A percentile compares a stretch with the other conserved stretches of the same genome.
Evolutionary conservation across 2,113 vertebrate species (phyloP).

Genomic region (Semicossyphus pulcher): DNA sequence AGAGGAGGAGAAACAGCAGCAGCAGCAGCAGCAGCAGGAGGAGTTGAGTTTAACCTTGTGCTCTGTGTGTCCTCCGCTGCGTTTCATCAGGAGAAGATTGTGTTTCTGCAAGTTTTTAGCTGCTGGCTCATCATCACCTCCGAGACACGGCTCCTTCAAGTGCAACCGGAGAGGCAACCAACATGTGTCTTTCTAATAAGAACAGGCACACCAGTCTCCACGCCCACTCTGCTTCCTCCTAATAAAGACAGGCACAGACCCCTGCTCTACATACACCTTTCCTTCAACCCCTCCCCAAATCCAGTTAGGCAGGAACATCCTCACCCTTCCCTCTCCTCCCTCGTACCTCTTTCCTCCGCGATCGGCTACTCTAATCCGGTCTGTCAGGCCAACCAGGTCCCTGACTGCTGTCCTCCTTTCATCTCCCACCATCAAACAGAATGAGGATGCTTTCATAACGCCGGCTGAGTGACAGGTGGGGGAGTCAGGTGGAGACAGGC

Average conservation of each 20-base stretch:
- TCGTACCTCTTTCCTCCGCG: conserved; percentile 24
- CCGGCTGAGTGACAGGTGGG: conserved; percentile 77
- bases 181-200: conserved; percentile 36
- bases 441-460: conserved; percentile 81
- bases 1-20: not conserved
- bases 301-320: conserved; percentile 73
- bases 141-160: conserved; percentile 46
- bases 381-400: conserved; percentile 70
- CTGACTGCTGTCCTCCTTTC: conserved; percentile 73
- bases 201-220: conserved; percentile 25
- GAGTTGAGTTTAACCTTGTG: conserved; percentile 50
- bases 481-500: conserved; percentile 65
- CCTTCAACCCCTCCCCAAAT: conserved; percentile 57
- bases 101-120: conserved; percentile 27
- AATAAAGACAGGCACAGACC: conserved; percentile 60
- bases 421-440: conserved; percentile 84
- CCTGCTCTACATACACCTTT: conserved; percentile 57
- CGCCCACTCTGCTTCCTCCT: conserved; percentile 39
- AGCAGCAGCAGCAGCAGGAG: not conserved
- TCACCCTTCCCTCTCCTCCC: conserved; percentile 35
- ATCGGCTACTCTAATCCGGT: conserved; percentile 66
- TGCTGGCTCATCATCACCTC: conserved; percentile 61
- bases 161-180: conserved; percentile 14
- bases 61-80: conserved; percentile 5
- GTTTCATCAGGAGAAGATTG: conserved; percentile 39